phyloP scores from a whole-genome alignment of 2,888 invertebrate species.

The Catocala nupta region DNA sequence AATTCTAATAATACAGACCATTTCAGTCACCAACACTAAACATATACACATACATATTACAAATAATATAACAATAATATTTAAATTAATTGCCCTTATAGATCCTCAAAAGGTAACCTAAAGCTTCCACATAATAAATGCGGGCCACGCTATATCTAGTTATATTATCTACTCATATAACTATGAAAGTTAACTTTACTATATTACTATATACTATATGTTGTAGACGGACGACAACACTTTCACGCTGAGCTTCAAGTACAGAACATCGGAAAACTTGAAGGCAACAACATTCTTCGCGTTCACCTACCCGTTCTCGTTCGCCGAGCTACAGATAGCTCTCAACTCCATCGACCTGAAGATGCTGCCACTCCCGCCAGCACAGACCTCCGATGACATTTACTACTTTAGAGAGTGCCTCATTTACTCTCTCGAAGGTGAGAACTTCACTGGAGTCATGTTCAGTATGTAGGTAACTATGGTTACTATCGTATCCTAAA shows the following conservation, averaged over 20 bases:
- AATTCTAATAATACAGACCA: too few relatives aligned
- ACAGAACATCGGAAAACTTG: conserved; percentile 90
- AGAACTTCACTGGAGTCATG: neutral
- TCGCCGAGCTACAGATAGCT: conserved; percentile 92
- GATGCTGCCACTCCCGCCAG: conserved; percentile 78
- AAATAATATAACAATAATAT: too few relatives aligned
- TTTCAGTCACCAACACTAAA: too few relatives aligned
- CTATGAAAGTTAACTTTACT: neutral
- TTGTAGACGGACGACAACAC: conserved; percentile 90
- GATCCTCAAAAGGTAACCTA: too few relatives aligned
- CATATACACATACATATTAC: too few relatives aligned
- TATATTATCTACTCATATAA: too few relatives aligned
- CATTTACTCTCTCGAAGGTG: conserved; percentile 92
- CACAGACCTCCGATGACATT: conserved; percentile 88
- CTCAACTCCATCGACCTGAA: conserved; percentile 90
- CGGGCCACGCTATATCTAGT: neutral
- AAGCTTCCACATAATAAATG: too few relatives aligned
- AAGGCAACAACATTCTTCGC: conserved; percentile 94
- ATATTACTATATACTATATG: neutral
- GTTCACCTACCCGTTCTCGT: conserved; percentile 96
- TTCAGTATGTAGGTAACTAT: too few relatives aligned
- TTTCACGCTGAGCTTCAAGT: conserved; percentile 92
- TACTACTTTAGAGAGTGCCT: conserved; percentile 95
- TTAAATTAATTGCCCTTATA: too few relatives aligned
- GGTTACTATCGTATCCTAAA: too few relatives aligned